Base-by-base conservation (phyloP, 2,888 invertebrate species). In the Glaucopsyche alexis region DNA sequence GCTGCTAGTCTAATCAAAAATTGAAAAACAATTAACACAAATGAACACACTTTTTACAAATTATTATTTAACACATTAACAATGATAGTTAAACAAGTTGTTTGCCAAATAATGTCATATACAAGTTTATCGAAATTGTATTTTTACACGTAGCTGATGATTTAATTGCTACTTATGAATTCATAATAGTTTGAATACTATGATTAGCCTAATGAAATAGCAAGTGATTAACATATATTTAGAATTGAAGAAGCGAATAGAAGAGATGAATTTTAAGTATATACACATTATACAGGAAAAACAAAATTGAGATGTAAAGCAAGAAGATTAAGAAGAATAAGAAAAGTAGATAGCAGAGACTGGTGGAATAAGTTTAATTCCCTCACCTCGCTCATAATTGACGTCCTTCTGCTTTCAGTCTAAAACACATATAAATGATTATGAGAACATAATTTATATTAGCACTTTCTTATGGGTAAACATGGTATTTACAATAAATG, bases 351-450 rank as follows among this genome's bases (percentile, higher is more conserved):
- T 14, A 66, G 42, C 66, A 72, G 19, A 42, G 38, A 14, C 45
- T 7, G 3, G 47, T 65, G 64, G 66, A 65, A 42, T 72, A 66
- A 50, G 14, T 64, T 14, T 19, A 8, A 65, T 49, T 42, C 45
- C 19, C 52, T 77, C 80, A 90, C 90, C 88, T 91, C 90, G 74
- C 78, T 87, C 77, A 88, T 88, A 50, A 90, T 74, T 0, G 91
- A 91, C 38, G 90, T 89, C 71, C 91, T 86, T 78, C 91, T 83
- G 84, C 91, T 91, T 81, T 90, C 91, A 71, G 85, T 86, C 91
- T 91, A 85, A 72, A 73, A 72, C 38, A 38, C 19, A 76, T 73
- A 6, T 42, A 73, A 14, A 52, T 47, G 73, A 45, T n/a, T 55
- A 14, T 55, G n/a, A 40, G 16, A 40, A 73, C 49, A 45, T 69